phyloP scores from a whole-genome alignment of 2,113 vertebrate genomes.

The Pygoscelis antarcticus region DNA sequence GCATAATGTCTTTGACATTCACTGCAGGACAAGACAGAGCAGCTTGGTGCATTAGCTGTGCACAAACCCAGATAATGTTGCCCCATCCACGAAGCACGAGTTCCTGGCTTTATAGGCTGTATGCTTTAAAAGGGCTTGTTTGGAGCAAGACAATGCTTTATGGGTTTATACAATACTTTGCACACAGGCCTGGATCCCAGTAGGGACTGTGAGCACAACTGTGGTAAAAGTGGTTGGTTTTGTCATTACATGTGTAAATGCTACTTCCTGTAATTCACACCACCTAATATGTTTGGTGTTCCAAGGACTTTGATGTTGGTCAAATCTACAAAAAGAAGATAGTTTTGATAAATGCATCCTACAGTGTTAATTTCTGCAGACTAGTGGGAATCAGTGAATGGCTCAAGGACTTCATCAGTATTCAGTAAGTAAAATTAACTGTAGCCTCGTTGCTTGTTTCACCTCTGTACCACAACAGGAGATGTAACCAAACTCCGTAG shows the following conservation, averaged over 20 bases:
- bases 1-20: not conserved
- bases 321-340: slow-evolving; percentile 88
- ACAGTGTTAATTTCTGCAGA: slow-evolving; percentile 81
- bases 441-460: not conserved
- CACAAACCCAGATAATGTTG: not conserved
- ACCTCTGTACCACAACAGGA: not conserved
- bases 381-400: slow-evolving; percentile 78
- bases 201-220: not conserved
- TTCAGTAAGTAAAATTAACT: slow-evolving; percentile 78
- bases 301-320: slow-evolving; percentile 91
- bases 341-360: slow-evolving; percentile 83
- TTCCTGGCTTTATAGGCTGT: not conserved
- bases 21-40: not conserved
- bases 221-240: not conserved
- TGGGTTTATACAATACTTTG: not conserved
- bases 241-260: not conserved
- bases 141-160: not conserved
- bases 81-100: not conserved
- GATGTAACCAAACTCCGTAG: not conserved
- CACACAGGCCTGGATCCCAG: not conserved
- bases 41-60: not conserved
- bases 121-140: not conserved
- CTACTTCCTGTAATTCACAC: not conserved
- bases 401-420: slow-evolving; percentile 80
- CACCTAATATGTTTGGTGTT: not conserved